Conservation (phyloP, 2,888 invertebrate species). For the Patella ulyssiponensis region DNA sequence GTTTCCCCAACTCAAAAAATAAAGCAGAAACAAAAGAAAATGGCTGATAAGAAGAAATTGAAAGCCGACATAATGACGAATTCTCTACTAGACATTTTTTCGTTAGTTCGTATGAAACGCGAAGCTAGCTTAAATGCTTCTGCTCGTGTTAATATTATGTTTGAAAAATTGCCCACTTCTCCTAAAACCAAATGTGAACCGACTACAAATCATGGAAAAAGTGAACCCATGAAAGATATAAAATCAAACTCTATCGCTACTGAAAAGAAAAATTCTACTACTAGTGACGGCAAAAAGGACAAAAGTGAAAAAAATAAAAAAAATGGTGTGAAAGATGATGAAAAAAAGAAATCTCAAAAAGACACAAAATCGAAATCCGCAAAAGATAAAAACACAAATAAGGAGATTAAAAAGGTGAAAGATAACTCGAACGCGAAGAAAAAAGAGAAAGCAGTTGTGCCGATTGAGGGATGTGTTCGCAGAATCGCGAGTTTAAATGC, state of each 20-base stretch:
- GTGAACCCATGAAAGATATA: slow-evolving; percentile 11
- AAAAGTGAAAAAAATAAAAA: slow-evolving; percentile 6
- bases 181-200: slow-evolving; percentile 29
- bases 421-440: slow-evolving; percentile 21
- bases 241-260: not conserved
- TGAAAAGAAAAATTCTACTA: slow-evolving; percentile 9
- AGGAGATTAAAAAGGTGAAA: slow-evolving; percentile 15
- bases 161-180: slow-evolving; percentile 46
- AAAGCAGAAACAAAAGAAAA: slow-evolving; percentile 5
- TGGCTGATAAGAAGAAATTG: slow-evolving; percentile 20
- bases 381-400: slow-evolving; percentile 15
- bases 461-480: not conserved
- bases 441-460: slow-evolving; percentile 15
- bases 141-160: slow-evolving; percentile 58
- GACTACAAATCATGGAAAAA: not conserved
- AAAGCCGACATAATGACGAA: slow-evolving; percentile 25
- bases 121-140: slow-evolving; percentile 65
- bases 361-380: slow-evolving; percentile 7
- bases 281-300: slow-evolving; percentile 12
- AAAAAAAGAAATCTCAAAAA: slow-evolving; percentile 26
- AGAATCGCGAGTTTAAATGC: slow-evolving; percentile 38
- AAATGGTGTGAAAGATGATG: slow-evolving; percentile 4
- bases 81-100: slow-evolving; percentile 29
- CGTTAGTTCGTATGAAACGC: slow-evolving; percentile 47
- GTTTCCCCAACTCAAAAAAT: not conserved